These are phyloP conservation scores for Megaptera novaeangliae DNA, from an alignment of 2,113 vertebrate genomes.

Conservation along the genomic window DNA sequence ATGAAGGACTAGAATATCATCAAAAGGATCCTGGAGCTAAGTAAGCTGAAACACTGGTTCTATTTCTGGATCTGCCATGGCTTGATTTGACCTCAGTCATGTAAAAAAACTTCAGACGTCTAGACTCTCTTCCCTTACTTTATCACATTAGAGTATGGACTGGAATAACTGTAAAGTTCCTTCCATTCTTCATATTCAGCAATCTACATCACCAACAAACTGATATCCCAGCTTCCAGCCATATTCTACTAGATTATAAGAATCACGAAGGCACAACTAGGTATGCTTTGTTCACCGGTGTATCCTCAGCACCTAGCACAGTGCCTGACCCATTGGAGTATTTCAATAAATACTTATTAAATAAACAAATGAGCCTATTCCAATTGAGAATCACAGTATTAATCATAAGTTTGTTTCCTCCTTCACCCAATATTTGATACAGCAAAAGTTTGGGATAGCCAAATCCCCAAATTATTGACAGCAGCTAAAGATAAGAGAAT, in stretches of 20 bases:
- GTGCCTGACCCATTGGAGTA: neutral
- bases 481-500: neutral
- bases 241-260: neutral
- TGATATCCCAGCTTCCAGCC: neutral
- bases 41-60: neutral
- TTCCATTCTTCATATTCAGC: neutral
- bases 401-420: neutral
- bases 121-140: neutral
- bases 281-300: neutral
- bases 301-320: neutral
- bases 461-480: constrained; percentile 9
- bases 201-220: neutral
- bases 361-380: neutral
- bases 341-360: neutral
- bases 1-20: neutral
- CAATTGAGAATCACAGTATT: neutral
- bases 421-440: neutral
- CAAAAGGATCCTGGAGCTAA: neutral
- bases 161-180: neutral
- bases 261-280: neutral
- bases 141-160: neutral
- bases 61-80: constrained; percentile 40
- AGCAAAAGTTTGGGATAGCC: neutral
- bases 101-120: neutral
- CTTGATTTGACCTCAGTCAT: neutral